Percentiles rank a stretch among this genome's conserved stretches.
Evolutionary conservation across 2,888 invertebrate genomes (phyloP).

Genomic region (Argyresthia albistria): DNA sequence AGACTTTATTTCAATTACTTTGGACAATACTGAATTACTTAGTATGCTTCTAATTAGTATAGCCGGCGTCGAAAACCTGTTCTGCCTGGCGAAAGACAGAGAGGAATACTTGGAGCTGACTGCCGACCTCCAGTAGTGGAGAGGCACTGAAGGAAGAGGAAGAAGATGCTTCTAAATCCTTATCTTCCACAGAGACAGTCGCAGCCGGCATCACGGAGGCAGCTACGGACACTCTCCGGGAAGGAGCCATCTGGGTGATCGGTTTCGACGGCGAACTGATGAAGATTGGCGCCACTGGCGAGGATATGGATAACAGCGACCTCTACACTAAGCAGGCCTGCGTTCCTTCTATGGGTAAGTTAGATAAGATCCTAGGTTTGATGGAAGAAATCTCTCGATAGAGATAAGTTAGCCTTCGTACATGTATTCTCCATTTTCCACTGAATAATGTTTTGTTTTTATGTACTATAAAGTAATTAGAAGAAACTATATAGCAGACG

Average conservation of each 20-base stretch:
- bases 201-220: background rate
- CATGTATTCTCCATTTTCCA: too few relatives aligned
- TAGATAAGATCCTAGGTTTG: background rate
- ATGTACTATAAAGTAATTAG: too few relatives aligned
- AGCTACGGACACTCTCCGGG: slow-evolving; percentile 14
- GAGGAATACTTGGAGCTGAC: too few relatives aligned
- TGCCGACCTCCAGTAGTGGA: too few relatives aligned
- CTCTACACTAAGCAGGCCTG: slow-evolving; percentile 40
- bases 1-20: background rate
- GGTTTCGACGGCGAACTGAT: slow-evolving; percentile 24
- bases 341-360: slow-evolving; percentile 46
- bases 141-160: too few relatives aligned
- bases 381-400: too few relatives aligned
- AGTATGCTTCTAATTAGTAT: too few relatives aligned
- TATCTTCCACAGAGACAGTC: background rate
- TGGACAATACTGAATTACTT: background rate
- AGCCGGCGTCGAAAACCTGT: too few relatives aligned
- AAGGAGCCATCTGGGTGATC: slow-evolving; percentile 22
- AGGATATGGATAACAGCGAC: slow-evolving; percentile 11
- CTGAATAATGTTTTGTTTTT: too few relatives aligned
- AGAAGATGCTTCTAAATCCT: background rate
- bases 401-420: too few relatives aligned
- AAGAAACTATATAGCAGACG: too few relatives aligned
- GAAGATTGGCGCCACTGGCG: slow-evolving; percentile 13
- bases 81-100: too few relatives aligned